Conservation (phyloP, 2,797 vertebrate species). For the Orestias chungarensis region DNA sequence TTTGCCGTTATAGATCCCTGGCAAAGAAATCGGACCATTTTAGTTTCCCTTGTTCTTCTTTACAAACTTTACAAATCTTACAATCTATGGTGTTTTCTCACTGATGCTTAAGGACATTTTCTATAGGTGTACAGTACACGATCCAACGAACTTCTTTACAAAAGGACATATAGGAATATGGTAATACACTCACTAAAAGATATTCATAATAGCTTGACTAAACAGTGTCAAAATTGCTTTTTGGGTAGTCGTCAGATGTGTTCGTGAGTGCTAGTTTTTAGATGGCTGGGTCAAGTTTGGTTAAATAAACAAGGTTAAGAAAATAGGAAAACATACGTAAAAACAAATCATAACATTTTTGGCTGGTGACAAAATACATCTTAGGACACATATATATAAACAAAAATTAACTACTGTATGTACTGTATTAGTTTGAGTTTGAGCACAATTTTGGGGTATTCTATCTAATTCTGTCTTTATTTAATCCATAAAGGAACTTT, state of each 20-base stretch:
- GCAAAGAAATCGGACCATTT: neutral
- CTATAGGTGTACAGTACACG: neutral
- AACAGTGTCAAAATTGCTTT: neutral
- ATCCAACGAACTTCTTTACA: neutral
- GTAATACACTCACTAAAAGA: neutral
- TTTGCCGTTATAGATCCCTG: neutral
- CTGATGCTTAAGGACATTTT: neutral
- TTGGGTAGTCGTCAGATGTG: neutral
- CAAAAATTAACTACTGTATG: too few relatives aligned
- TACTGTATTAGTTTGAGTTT: too few relatives aligned
- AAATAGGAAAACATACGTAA: too few relatives aligned
- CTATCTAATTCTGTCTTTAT: neutral
- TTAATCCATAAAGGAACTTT: slow-evolving; percentile 10
- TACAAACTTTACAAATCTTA: neutral
- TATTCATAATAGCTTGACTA: neutral
- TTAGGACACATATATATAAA: too few relatives aligned
- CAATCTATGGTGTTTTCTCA: neutral
- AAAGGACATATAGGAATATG: neutral
- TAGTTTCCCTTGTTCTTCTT: neutral
- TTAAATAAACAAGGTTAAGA: too few relatives aligned
- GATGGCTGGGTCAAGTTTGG: too few relatives aligned
- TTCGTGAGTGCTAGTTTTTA: neutral
- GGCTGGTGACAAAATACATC: neutral
- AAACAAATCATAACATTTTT: neutral
- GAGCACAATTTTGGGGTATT: too few relatives aligned